Conservation (phyloP, 2,888 invertebrate species). For the Acanthosepion esculentum region DNA sequence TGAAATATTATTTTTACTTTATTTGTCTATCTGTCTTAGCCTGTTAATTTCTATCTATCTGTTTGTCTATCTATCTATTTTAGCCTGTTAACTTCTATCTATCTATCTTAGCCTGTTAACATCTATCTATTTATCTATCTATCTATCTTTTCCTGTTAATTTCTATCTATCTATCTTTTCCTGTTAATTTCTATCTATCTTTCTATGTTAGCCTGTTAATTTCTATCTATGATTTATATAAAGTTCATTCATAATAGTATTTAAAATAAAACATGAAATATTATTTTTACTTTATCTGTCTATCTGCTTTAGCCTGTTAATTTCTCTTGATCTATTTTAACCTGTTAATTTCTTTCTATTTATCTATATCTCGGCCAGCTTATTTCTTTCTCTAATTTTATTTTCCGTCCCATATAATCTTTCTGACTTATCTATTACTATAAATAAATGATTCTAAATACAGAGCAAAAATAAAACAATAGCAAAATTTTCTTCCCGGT, state of each 20-base stretch:
- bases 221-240: too few relatives aligned
- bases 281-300: neutral
- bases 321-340: neutral
- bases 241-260: too few relatives aligned
- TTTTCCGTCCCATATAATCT: neutral
- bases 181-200: too few relatives aligned
- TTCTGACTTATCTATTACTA: neutral
- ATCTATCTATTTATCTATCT: neutral
- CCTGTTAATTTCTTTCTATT: neutral
- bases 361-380: neutral
- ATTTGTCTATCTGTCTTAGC: too few relatives aligned
- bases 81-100: neutral
- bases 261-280: too few relatives aligned
- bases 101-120: too few relatives aligned
- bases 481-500: neutral
- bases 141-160: neutral
- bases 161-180: too few relatives aligned
- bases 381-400: too few relatives aligned
- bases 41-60: neutral
- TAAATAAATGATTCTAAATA: neutral
- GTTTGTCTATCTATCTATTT: neutral
- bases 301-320: too few relatives aligned
- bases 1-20: too few relatives aligned
- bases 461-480: neutral
- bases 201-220: too few relatives aligned